Evolutionary conservation across 2,797 vertebrate genomes (phyloP).

Genomic region (Acanthurus tractus): DNA sequence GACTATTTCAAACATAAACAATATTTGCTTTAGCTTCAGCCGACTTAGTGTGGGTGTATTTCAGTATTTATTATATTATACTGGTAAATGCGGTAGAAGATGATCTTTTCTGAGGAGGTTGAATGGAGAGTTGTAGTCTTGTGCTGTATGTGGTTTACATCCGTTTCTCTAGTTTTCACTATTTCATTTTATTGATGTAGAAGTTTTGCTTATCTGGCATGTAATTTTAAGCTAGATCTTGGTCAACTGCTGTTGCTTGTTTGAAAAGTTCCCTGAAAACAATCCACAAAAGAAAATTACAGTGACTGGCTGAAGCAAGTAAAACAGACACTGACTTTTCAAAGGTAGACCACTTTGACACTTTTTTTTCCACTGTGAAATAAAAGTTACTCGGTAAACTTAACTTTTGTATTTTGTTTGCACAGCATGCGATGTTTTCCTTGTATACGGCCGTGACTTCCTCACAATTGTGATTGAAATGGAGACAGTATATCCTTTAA

Average conservation of each 20-base stretch:
- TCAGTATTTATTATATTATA: too few species aligned
- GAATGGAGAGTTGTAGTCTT: background rate
- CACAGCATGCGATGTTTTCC: background rate
- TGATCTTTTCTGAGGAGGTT: background rate
- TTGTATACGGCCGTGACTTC: background rate
- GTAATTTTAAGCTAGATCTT: background rate
- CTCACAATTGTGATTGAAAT: background rate
- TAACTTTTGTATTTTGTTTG: conserved; percentile 19
- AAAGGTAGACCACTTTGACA: background rate
- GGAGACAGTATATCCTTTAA: background rate
- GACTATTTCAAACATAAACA: background rate
- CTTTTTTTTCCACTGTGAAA: background rate
- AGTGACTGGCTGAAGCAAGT: conserved; percentile 2
- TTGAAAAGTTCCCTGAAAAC: background rate
- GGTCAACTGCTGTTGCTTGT: background rate
- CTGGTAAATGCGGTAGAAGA: too few species aligned
- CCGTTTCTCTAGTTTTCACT: background rate
- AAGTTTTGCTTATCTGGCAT: background rate
- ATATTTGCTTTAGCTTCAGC: background rate
- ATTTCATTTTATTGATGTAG: background rate
- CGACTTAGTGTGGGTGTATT: background rate
- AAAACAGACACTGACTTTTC: background rate
- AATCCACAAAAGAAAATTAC: background rate
- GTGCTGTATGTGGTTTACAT: background rate
- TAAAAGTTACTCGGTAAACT: too few species aligned